Conservation (phyloP, 2,113 vertebrate genomes). For the Tichodroma muraria region DNA sequence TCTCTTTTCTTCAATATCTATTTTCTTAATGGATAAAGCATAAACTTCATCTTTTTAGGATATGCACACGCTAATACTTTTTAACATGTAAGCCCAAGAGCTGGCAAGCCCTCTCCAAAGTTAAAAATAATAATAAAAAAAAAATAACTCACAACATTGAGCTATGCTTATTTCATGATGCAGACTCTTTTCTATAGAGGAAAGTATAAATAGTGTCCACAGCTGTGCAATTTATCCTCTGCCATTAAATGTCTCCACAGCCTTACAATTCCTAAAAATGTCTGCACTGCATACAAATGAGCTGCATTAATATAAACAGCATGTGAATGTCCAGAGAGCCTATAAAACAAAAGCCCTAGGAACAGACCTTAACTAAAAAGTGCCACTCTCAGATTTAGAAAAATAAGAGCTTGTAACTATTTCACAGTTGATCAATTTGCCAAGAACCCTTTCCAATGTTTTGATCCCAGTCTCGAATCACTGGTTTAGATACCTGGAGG, state of each 20-base stretch:
- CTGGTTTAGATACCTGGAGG: not conserved
- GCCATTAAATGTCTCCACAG: slow-evolving; percentile 11
- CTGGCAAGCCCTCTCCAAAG: not conserved
- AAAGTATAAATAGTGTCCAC: slow-evolving; percentile 34
- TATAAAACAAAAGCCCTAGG: not conserved
- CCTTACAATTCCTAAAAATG: not conserved
- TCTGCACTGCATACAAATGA: slow-evolving; percentile 28
- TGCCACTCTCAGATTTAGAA: not conserved
- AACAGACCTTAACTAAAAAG: not conserved
- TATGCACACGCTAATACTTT: not conserved
- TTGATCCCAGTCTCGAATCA: not conserved
- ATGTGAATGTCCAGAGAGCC: not conserved
- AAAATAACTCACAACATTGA: not conserved
- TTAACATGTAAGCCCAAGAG: not conserved
- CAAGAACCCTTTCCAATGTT: not conserved
- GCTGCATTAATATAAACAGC: slow-evolving; percentile 17
- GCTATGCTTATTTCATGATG: not conserved
- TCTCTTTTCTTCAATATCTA: not conserved
- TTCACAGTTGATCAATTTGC: not conserved
- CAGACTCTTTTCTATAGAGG: not conserved
- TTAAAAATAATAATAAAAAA: no score
- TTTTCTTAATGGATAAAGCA: not conserved
- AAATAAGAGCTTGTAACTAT: not conserved
- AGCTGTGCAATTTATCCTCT: slow-evolving; percentile 26
- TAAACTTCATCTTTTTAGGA: not conserved